Evolutionary conservation across 2,888 invertebrate species (phyloP), one percentile per base, ranked within the genome.

Genomic region (Apodemia mormo): DNA sequence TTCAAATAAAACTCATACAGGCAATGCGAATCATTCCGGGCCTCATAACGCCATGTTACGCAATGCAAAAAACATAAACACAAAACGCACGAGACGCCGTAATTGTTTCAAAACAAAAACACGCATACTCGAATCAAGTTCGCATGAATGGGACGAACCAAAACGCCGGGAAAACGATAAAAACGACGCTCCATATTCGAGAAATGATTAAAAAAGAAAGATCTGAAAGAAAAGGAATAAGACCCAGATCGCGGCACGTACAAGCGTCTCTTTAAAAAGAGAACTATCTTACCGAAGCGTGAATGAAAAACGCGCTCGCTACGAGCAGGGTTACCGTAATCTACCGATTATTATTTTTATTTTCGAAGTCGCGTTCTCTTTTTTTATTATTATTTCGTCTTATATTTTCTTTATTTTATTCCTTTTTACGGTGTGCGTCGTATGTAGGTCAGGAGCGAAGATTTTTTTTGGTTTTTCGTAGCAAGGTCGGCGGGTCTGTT

Each of bases 101-200:
- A 88, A 88, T 88, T 88, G 88, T 87, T 84, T 83, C 80, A 82
- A 80, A 85, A 80, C 80, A 82, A 85, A 83, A 85, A 87, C 85
- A 86, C 14, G 61, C 61, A 61, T 33, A 37, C 75, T 78, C 76
- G 70, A 68, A 68, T 74, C 76, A 75, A 75, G 71, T 74, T 71
- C 80, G 78, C 83, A 85, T 90, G 88, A 89, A 90, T 89, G 90
- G 85, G 82, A 81, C 81, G 77, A 73, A 67, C 81, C 80, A 80
- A 85, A 84, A 82, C 78, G 80, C 83, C 85, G 89, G 92, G 89
- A 91, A 90, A 92, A 92, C 88, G 87, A 89, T 90, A 92, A 90
- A 90, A 90, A 90, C 85, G 85, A 86, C 87, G 89, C 82, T 86
- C 92, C 91, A 93, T 92, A 93, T 92, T 93, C 92, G 92, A 89